Evolutionary conservation across 2,888 invertebrate species (phyloP).

Genomic region (Drosophila testacea): DNA sequence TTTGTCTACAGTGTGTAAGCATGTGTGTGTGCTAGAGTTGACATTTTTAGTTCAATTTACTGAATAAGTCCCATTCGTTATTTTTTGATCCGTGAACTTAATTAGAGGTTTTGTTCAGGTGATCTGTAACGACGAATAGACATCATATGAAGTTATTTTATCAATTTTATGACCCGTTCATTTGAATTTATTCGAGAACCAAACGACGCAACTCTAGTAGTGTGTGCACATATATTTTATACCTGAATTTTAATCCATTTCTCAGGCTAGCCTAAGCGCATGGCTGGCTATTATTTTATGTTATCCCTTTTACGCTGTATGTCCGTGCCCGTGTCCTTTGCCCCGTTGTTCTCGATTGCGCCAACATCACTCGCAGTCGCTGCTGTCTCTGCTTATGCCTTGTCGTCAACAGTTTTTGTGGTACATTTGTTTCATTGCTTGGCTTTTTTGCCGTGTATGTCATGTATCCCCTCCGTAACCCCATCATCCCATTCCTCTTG

Average conservation of each 20-base stretch:
- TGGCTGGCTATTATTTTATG: conserved; percentile 71
- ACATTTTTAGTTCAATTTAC: too few species aligned
- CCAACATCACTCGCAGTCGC: conserved; percentile 54
- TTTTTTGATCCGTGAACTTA: too few species aligned
- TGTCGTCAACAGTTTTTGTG: conserved; percentile 79
- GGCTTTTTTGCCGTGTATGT: conserved; percentile 65
- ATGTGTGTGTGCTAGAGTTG: conserved; percentile 12
- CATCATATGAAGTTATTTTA: too few species aligned
- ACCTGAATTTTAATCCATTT: conserved; percentile 76
- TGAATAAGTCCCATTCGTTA: too few species aligned
- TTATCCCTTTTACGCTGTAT: conserved; percentile 70
- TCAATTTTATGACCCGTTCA: too few species aligned
- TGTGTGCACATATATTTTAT: conserved; percentile 48
- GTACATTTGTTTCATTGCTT: conserved; percentile 80
- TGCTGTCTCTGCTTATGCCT: conserved; percentile 43
- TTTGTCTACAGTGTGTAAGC: not conserved
- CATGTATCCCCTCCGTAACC: conserved; percentile 35
- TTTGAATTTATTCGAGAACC: too few species aligned
- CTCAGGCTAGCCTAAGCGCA: conserved; percentile 47
- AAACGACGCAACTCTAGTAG: not conserved
- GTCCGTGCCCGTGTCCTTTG: conserved; percentile 51
- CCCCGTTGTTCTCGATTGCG: conserved; percentile 33
- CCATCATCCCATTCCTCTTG: conserved; percentile 4
- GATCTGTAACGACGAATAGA: too few species aligned
- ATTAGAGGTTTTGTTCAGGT: too few species aligned